phyloP scores from a whole-genome alignment of 2,888 invertebrate species.

The Dryomyza anilis region DNA sequence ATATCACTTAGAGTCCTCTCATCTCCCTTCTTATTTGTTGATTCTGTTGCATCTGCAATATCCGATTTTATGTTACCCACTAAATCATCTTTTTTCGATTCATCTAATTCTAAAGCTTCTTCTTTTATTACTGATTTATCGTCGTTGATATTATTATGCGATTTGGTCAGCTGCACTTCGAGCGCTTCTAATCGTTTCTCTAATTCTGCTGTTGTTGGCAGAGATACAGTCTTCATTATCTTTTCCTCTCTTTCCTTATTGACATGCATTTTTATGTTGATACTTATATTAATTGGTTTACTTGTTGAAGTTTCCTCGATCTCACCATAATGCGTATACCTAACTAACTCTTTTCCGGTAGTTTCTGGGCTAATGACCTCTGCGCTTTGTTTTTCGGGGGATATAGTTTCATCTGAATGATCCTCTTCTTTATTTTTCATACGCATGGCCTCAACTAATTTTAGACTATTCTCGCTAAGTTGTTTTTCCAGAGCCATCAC shows the following conservation, averaged over 20 bases:
- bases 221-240: slow-evolving; percentile 30
- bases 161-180: slow-evolving; percentile 42
- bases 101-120: neutral
- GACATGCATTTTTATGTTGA: slow-evolving; percentile 54
- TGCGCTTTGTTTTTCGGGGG: slow-evolving; percentile 35
- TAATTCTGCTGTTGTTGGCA: slow-evolving; percentile 43
- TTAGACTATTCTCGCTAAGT: slow-evolving; percentile 50
- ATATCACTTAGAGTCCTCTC: too few species aligned
- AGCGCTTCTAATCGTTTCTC: slow-evolving; percentile 47
- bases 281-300: slow-evolving; percentile 54
- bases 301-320: slow-evolving; percentile 43
- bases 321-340: slow-evolving; percentile 49
- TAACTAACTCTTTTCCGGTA: slow-evolving; percentile 51
- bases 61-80: neutral
- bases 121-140: too few species aligned
- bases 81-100: neutral
- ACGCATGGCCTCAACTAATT: slow-evolving; percentile 46
- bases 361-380: slow-evolving; percentile 38
- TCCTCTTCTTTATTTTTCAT: slow-evolving; percentile 30
- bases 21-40: neutral
- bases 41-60: neutral
- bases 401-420: slow-evolving; percentile 27
- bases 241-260: slow-evolving; percentile 42
- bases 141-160: slow-evolving; percentile 5
- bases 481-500: slow-evolving; percentile 54